A percentile compares a stretch with the other conserved stretches of the same genome.
phyloP scores from a whole-genome alignment of 2,797 vertebrate species.

The Eutrigla gurnardus region DNA sequence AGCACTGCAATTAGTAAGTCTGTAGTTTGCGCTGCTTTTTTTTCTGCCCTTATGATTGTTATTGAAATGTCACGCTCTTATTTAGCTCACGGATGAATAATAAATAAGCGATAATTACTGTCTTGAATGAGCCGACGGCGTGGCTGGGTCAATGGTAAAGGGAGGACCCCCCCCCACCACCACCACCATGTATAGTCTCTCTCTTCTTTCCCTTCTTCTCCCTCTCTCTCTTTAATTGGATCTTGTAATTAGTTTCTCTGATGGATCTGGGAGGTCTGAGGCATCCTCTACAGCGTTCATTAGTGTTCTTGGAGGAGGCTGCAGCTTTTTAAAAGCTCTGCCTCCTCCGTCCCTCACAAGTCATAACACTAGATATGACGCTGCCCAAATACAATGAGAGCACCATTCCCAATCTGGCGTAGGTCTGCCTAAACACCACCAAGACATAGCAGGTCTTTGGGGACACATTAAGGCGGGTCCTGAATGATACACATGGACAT shows the following conservation, averaged over 20 bases:
- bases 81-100: conserved; percentile 99
- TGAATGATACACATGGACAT: conserved; percentile 17
- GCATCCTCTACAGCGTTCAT: conserved; percentile 85
- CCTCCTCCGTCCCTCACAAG: conserved; percentile 72
- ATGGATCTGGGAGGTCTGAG: conserved; percentile 93
- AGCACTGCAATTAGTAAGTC: conserved; percentile 95
- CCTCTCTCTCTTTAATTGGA: conserved; percentile 96
- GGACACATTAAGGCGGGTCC: neutral
- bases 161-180: conserved; percentile 83
- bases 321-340: conserved; percentile 74
- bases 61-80: conserved; percentile 99
- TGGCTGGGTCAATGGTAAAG: conserved; percentile 93
- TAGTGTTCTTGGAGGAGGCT: conserved; percentile 76
- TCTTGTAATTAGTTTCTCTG: conserved; percentile 99
- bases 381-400: conserved; percentile 59
- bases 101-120: conserved; percentile 99
- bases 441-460: conserved; percentile 28
- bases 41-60: conserved; percentile 84
- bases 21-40: conserved; percentile 85
- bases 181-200: conserved; percentile 31
- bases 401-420: conserved; percentile 28
- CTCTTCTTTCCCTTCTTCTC: conserved; percentile 57
- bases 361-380: conserved; percentile 71
- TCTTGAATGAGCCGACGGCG: conserved; percentile 93
- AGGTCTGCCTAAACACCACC: conserved; percentile 30